These are phyloP conservation scores for Eclectus roratus DNA, from an alignment of 2,113 vertebrate genomes.

Conservation along the genomic window DNA sequence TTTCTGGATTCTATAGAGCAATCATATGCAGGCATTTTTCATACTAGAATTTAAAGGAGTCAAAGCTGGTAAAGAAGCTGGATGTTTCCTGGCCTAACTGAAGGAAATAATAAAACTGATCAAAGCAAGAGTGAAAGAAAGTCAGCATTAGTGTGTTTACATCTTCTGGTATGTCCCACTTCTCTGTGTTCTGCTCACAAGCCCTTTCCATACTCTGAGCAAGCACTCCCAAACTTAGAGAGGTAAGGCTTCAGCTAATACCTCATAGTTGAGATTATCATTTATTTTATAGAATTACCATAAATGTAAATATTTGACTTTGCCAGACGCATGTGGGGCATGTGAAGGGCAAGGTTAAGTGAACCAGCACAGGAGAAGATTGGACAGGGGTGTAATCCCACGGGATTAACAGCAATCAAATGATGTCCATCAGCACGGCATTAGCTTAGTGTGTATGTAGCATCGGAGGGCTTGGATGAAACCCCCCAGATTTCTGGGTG, in stretches of 20 bases:
- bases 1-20: not conserved
- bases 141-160: constrained; percentile 5
- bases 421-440: not conserved
- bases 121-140: not conserved
- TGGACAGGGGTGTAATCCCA: not conserved
- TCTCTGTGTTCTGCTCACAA: not conserved
- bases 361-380: not conserved
- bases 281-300: not conserved
- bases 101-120: constrained; percentile 6
- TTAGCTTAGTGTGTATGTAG: not conserved
- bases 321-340: not conserved
- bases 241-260: constrained; percentile 50
- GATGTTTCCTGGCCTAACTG: constrained; percentile 37
- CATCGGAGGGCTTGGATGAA: not conserved
- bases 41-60: not conserved
- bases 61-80: constrained; percentile 20
- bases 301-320: not conserved
- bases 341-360: not conserved
- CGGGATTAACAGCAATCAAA: constrained; percentile 42
- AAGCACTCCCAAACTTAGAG: constrained; percentile 21
- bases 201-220: constrained; percentile 12
- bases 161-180: constrained; percentile 16
- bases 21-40: not conserved
- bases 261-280: not conserved
- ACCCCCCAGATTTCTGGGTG: not conserved